Base-by-base conservation (phyloP, 2,113 vertebrate species). In the Morone chrysops region DNA sequence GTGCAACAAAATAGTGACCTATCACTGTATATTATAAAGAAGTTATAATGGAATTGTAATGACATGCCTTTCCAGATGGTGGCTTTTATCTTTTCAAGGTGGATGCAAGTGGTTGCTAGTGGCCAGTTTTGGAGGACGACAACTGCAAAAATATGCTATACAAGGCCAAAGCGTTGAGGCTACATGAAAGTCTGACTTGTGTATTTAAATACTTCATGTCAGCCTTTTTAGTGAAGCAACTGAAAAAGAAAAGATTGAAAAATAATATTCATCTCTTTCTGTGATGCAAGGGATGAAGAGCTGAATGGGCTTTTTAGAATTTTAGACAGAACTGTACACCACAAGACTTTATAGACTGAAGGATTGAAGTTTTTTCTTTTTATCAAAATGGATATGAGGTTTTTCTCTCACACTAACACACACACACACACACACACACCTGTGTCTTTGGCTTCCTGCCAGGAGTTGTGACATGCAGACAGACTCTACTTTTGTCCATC, bases 401-500 rank as follows among this genome's bases (percentile, higher is more conserved):
- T 67, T 31, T 20, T 47, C 45, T 47, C 12, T 47, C 45, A 22
- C 17, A 79, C 4, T 31, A 17, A 54, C 43, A 68, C 38, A 25
- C 43, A 70, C 65, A 78, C 41, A 74, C 62, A 63, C 50, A 66
- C 22, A 61, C 41, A 59, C 51, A 68, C 50, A 60, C 83, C 71
- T 76, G 83, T 53, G 38, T 75, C 14, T 79, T 47, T 88, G 89
- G 87, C 82, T 50, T 45, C 57, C 62, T 47, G 80, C 85, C 89
- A 86, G 71, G 22, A 43, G 12, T 22, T 12, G 73, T 76, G 87
- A 88, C 89, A 88, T 6, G 47, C 62, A 74, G 68, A 54, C 82
- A 53, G 72, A 50, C 78, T 69, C 38, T 56, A 73, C 71, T 84
- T 89, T 76, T 50, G 68, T 84, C 91, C 86, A 89, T 89, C 91